Percentiles rank a stretch among this genome's conserved stretches.
phyloP scores from a whole-genome alignment of 2,113 vertebrate species.

The Vombatus ursinus region DNA sequence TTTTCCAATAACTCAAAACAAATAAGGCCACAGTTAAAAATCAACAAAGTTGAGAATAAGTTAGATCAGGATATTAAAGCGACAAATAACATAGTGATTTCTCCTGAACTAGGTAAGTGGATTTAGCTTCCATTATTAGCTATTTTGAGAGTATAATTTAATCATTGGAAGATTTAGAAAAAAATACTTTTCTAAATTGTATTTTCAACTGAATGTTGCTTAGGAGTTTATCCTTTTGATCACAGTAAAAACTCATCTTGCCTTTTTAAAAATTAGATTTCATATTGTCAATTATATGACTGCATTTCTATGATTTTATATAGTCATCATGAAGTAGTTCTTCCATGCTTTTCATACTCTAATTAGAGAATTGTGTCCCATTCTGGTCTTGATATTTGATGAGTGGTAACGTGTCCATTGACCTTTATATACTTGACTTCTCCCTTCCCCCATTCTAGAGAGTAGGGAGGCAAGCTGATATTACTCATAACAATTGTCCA shows the following conservation, averaged over 20 bases:
- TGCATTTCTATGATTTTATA: neutral
- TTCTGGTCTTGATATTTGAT: neutral
- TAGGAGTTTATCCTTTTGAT: neutral
- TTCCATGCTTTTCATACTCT: neutral
- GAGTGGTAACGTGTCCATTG: neutral
- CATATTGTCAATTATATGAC: neutral
- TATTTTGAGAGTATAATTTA: slow-evolving; percentile 5
- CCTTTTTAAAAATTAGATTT: neutral
- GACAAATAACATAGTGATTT: neutral
- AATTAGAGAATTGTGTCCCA: neutral
- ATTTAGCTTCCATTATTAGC: neutral
- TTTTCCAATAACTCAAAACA: accelerated
- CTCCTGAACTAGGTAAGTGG: neutral
- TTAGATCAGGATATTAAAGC: neutral
- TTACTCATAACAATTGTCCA: neutral
- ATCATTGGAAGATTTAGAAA: slow-evolving; percentile 22
- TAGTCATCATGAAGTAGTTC: neutral
- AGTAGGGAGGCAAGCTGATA: neutral
- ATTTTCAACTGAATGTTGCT: neutral
- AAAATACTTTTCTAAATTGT: neutral
- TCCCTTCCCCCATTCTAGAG: neutral
- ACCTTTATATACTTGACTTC: neutral
- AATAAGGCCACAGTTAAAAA: accelerated
- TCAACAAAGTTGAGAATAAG: neutral
- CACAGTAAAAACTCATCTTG: neutral